These are phyloP conservation scores for Dolichopus griseipennis DNA, from an alignment of 2,888 invertebrate species.

Conservation along the genomic window DNA sequence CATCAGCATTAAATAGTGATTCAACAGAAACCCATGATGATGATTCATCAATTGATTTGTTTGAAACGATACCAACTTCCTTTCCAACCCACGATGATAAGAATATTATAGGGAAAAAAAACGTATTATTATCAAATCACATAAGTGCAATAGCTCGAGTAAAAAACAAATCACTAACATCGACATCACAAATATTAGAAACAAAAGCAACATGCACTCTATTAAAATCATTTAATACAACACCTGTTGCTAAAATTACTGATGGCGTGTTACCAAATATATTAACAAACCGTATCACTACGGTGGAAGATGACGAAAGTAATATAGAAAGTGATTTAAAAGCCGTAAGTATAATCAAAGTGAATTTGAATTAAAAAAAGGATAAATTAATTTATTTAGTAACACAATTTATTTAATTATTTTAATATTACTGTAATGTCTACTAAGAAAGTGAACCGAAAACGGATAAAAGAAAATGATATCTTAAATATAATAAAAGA, in stretches of 20 bases:
- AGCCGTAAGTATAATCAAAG: background rate
- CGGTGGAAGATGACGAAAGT: constrained; percentile 14
- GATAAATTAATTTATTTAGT: too few relatives aligned
- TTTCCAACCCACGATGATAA: constrained; percentile 13
- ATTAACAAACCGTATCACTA: constrained; percentile 14
- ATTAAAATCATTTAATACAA: constrained; percentile 14
- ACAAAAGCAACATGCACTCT: background rate
- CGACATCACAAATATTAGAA: background rate
- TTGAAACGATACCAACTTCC: constrained; percentile 7
- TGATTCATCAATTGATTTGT: constrained; percentile 16
- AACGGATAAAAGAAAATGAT: too few relatives aligned
- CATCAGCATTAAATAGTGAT: constrained; percentile 2
- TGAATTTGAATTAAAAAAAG: too few relatives aligned
- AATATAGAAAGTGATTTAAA: background rate
- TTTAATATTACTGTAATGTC: too few relatives aligned
- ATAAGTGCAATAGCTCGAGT: constrained; percentile 1
- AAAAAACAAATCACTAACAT: too few relatives aligned
- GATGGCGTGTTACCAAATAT: constrained; percentile 16
- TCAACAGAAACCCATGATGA: constrained; percentile 4
- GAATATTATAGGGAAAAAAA: constrained; percentile 13
- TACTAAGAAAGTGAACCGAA: too few relatives aligned
- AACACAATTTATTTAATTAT: too few relatives aligned
- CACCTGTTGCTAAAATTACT: constrained; percentile 18
- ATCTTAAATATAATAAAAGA: too few relatives aligned
- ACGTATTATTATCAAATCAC: constrained; percentile 14